phyloP scores from a whole-genome alignment of 2,888 invertebrate genomes.

The Drosophila planitibia region DNA sequence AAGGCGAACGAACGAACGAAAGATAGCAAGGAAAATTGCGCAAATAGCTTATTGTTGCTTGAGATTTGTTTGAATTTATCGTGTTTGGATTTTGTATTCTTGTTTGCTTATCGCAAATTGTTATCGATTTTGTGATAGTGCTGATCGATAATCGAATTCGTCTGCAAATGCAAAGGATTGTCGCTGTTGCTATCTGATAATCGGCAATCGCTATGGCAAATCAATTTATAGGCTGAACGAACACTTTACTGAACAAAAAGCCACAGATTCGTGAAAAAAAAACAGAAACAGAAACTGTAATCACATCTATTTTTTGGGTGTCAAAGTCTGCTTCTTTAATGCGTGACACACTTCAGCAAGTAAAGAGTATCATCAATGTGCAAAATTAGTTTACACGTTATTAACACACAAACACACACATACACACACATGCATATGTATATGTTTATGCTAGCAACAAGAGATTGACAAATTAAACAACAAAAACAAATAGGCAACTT shows the following conservation, averaged over 20 bases:
- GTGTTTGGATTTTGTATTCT: background rate
- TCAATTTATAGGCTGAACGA: background rate
- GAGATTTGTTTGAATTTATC: background rate
- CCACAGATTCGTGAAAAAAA: no score
- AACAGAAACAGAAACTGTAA: background rate
- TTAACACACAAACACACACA: background rate
- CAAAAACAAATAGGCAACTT: background rate
- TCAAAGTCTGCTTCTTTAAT: background rate
- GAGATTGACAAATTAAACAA: background rate
- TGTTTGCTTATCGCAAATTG: background rate
- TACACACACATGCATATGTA: background rate
- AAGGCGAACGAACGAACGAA: background rate
- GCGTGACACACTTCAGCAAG: background rate
- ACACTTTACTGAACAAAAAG: background rate
- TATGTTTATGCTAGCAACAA: background rate
- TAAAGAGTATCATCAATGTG: background rate
- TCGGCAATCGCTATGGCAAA: conserved; percentile 29
- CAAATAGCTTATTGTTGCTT: background rate
- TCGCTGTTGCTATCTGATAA: conserved; percentile 28
- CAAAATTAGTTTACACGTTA: background rate
- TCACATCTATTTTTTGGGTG: background rate
- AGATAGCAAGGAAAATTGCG: background rate
- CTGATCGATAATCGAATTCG: background rate
- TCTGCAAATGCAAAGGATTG: background rate
- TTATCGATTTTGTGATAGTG: background rate